Conservation (phyloP, 1,140 invertebrate species). For the Chelonus insularis region DNA sequence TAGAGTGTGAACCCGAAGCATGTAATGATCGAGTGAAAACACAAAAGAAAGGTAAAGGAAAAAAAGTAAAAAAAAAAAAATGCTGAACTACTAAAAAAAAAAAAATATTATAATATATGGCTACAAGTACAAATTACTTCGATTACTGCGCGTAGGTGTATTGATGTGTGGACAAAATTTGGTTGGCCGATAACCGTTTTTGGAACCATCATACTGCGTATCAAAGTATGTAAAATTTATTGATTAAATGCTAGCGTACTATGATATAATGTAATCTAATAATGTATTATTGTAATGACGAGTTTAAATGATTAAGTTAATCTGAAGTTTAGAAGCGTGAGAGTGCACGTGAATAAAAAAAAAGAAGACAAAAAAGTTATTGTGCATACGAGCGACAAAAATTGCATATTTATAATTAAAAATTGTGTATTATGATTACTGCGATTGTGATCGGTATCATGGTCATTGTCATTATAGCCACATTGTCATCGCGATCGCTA, state of each 20-base stretch:
- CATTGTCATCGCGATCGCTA: constrained; percentile 43
- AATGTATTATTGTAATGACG: constrained; percentile 63
- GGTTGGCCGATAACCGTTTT: constrained; percentile 62
- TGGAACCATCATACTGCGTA: constrained; percentile 62
- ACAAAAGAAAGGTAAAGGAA: constrained; percentile 38
- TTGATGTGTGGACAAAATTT: constrained; percentile 63
- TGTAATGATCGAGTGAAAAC: constrained; percentile 31
- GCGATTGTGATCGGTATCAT: constrained; percentile 48
- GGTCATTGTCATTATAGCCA: constrained; percentile 44
- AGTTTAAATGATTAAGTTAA: constrained; percentile 61
- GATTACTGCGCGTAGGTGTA: constrained; percentile 62
- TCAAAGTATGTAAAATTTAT: constrained; percentile 63
- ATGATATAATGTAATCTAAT: constrained; percentile 62
- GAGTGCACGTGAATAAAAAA: constrained; percentile 51
- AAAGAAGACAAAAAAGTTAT: constrained; percentile 50
- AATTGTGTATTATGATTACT: constrained; percentile 50
- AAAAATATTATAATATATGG: constrained; percentile 58
- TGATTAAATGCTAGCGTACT: constrained; percentile 62
- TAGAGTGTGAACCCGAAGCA: constrained; percentile 32
- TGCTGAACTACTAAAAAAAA: constrained; percentile 60
- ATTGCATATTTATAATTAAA: constrained; percentile 53
- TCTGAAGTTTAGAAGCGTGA: constrained; percentile 57
- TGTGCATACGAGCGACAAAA: constrained; percentile 57
- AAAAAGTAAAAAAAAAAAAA: constrained; percentile 50
- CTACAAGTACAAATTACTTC: constrained; percentile 64